Evolutionary conservation across 2,797 vertebrate species (phyloP).

Genomic region (Pseudocheirus occidentalis): DNA sequence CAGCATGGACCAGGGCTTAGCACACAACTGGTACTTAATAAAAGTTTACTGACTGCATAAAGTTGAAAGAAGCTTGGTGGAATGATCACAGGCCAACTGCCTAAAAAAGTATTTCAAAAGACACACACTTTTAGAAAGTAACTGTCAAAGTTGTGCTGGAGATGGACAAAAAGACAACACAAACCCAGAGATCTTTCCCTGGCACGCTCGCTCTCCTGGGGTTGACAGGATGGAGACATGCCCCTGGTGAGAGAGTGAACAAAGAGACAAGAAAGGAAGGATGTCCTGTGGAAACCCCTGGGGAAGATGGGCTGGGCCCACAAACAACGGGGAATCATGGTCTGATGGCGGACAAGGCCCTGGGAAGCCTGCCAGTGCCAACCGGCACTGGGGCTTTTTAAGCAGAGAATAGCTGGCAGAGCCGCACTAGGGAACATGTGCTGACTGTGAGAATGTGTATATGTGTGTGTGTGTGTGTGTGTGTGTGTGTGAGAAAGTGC

Average conservation of each 20-base stretch:
- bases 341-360: not conserved
- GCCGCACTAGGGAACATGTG: conserved; percentile 79
- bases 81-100: not conserved
- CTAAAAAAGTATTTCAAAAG: conserved; percentile 39
- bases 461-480: too few species aligned
- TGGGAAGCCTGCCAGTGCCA: not conserved
- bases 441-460: conserved; percentile 50
- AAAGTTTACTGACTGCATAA: not conserved
- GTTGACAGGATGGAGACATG: conserved; percentile 12
- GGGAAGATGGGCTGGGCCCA: not conserved
- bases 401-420: not conserved
- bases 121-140: not conserved
- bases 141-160: not conserved
- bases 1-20: not conserved
- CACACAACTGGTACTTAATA: conserved; percentile 25
- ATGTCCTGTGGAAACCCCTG: not conserved
- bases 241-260: conserved; percentile 31
- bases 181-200: conserved; percentile 21
- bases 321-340: not conserved
- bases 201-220: not conserved
- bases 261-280: conserved; percentile 29
- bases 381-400: not conserved
- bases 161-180: not conserved
- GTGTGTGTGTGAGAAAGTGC: too few species aligned
- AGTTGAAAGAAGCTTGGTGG: conserved; percentile 26